phyloP scores from a whole-genome alignment of 2,888 invertebrate genomes.

The Dorcus hopei region DNA sequence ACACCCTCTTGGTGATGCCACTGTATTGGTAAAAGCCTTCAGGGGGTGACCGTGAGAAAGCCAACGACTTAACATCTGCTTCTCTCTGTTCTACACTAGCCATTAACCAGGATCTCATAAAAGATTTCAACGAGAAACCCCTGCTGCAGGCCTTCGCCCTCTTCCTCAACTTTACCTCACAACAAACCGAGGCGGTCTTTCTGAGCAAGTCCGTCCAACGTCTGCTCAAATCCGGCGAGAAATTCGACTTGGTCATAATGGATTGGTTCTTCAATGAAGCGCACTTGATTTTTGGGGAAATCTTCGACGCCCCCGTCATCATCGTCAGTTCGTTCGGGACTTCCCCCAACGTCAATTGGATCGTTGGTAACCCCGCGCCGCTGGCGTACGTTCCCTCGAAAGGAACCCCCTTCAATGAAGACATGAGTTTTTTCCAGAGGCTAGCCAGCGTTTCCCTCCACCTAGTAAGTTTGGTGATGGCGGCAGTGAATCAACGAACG shows the following conservation, averaged over 20 bases:
- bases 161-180: background rate
- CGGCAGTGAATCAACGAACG: background rate
- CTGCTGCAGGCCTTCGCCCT: background rate
- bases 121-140: no score
- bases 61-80: no score
- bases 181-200: background rate
- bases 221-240: background rate
- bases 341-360: no score
- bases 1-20: no score
- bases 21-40: no score
- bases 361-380: background rate
- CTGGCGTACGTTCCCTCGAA: background rate
- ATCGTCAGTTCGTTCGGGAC: background rate
- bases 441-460: background rate
- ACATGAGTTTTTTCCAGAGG: background rate
- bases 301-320: background rate
- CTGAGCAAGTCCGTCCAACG: background rate
- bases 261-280: constrained; percentile 2
- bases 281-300: background rate
- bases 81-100: no score
- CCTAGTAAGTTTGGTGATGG: background rate
- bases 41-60: no score
- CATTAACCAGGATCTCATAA: no score
- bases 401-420: background rate
- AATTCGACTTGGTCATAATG: background rate